A percentile compares a stretch with the other conserved stretches of the same genome.
phyloP scores from a whole-genome alignment of 2,113 vertebrate species.

The Nanorana parkeri region DNA sequence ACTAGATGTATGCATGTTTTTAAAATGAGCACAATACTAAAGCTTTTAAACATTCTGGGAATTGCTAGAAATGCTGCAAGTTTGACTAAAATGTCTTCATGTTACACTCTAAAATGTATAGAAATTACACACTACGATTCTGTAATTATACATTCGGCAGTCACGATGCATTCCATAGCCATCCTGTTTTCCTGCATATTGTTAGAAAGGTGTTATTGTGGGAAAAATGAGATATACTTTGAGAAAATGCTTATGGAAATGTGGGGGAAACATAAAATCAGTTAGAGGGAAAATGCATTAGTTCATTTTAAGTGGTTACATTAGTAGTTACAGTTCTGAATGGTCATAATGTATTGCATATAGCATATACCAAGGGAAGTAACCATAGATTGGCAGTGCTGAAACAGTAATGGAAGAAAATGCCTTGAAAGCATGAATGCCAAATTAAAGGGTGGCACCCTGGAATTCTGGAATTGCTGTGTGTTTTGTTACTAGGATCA shows the following conservation, averaged over 20 bases:
- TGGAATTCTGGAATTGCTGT: not conserved
- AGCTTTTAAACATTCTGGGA: not conserved
- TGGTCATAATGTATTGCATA: constrained; percentile 5
- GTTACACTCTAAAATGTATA: constrained; percentile 7
- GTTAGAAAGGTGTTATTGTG: constrained; percentile 11
- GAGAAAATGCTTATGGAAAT: constrained; percentile 20
- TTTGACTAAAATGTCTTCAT: not conserved
- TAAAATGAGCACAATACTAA: not conserved
- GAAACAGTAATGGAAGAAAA: not conserved
- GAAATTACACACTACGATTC: constrained; percentile 8
- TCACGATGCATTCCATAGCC: not conserved
- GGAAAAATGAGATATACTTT: constrained; percentile 4
- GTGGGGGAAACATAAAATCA: constrained; percentile 1
- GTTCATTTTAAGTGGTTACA: constrained; percentile 16
- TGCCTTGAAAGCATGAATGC: not conserved
- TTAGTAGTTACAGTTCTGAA: not conserved
- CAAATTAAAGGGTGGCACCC: not conserved
- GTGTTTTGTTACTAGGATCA: not conserved
- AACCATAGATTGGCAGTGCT: not conserved
- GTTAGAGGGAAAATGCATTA: constrained; percentile 19
- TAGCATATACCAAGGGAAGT: not conserved
- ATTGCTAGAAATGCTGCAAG: not conserved
- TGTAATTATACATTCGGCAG: constrained; percentile 17
- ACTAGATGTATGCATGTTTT: not conserved
- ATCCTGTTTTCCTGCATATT: not conserved